A percentile compares a stretch with the other conserved stretches of the same genome.
phyloP scores from a whole-genome alignment of 1,140 invertebrate species.

The Epicauta chinensis region DNA sequence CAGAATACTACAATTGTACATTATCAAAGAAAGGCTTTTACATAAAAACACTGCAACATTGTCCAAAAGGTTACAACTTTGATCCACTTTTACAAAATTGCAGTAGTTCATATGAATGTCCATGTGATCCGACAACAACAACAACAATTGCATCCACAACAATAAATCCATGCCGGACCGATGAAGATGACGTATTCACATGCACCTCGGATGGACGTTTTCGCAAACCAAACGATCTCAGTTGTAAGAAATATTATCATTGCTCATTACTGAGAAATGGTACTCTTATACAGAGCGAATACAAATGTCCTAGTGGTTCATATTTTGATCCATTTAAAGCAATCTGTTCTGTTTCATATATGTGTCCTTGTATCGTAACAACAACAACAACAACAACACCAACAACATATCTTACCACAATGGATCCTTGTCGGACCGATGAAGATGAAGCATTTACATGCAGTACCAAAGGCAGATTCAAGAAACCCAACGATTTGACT shows the following conservation, averaged over 20 bases:
- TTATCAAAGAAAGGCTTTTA: slow-evolving; percentile 8
- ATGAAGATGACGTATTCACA: neutral
- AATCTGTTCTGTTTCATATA: neutral
- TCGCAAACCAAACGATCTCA: neutral
- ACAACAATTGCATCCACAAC: too few species aligned
- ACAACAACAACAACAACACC: neutral
- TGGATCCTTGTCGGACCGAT: neutral
- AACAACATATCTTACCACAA: neutral
- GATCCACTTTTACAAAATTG: neutral
- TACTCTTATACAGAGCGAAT: slow-evolving; percentile 6
- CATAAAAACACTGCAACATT: slow-evolving; percentile 7
- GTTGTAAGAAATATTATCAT: slow-evolving; percentile 7
- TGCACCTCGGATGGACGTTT: slow-evolving; percentile 6
- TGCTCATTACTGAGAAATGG: slow-evolving; percentile 1
- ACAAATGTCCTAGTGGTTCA: neutral
- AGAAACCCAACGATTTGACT: neutral
- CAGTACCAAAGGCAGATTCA: slow-evolving; percentile 3
- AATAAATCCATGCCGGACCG: too few species aligned
- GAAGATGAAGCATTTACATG: slow-evolving; percentile 1
- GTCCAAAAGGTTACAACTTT: slow-evolving; percentile 2
- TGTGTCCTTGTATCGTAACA: neutral
- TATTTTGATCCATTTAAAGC: slow-evolving; percentile 2
- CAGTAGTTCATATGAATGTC: neutral
- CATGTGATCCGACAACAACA: too few species aligned
- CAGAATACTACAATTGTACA: neutral